Conservation (phyloP, 2,888 invertebrate genomes). For the Hydropsyche betteni region DNA sequence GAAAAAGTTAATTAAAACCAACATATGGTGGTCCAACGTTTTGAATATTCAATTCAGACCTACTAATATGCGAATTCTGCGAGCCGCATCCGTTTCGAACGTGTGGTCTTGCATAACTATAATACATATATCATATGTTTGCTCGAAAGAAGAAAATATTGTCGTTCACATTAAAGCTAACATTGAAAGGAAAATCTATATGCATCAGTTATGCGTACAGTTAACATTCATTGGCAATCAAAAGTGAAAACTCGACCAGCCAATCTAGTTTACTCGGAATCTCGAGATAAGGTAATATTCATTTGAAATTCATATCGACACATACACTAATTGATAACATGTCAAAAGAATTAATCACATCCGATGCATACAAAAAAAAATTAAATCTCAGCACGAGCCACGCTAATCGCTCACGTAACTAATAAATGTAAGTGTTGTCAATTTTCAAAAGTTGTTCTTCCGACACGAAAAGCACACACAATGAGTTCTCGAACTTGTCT, state of each 20-base stretch:
- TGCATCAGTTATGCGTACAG: slow-evolving; percentile 21
- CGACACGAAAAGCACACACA: neutral
- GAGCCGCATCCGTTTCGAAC: too few species aligned
- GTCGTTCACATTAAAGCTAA: neutral
- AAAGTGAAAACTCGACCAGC: slow-evolving; percentile 45
- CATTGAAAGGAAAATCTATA: too few species aligned
- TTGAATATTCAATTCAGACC: too few species aligned
- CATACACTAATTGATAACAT: neutral
- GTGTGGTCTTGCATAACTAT: too few species aligned
- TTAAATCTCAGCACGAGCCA: neutral
- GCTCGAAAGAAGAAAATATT: neutral
- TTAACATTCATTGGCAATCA: slow-evolving; percentile 36
- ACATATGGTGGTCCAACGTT: too few species aligned
- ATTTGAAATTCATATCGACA: neutral
- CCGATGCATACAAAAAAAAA: neutral
- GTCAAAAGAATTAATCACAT: neutral
- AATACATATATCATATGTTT: too few species aligned
- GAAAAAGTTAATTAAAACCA: too few species aligned
- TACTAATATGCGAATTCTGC: too few species aligned
- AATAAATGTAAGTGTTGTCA: too few species aligned
- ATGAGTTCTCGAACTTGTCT: neutral
- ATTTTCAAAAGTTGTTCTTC: neutral
- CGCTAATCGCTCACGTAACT: neutral
- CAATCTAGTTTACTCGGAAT: slow-evolving; percentile 38
- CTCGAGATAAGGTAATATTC: slow-evolving; percentile 30